phyloP scores from a whole-genome alignment of 2,113 vertebrate genomes.

The Prietella phreatophila region DNA sequence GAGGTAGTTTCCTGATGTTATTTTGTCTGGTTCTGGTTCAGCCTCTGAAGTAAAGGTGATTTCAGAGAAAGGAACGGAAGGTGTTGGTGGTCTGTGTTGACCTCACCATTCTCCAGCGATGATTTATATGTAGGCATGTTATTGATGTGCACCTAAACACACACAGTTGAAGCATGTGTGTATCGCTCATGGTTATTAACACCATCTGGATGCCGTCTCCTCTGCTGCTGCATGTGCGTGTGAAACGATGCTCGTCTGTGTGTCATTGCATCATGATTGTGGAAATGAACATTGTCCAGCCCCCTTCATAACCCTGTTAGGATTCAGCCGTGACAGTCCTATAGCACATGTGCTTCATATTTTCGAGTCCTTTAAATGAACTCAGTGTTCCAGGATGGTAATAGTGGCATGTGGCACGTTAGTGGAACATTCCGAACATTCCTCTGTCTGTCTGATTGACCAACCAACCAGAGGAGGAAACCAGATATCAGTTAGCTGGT shows the following conservation, averaged over 20 bases:
- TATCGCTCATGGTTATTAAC: constrained; percentile 59
- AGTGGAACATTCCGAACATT: constrained; percentile 66
- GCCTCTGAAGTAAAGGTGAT: constrained; percentile 40
- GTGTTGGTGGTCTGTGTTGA: constrained; percentile 46
- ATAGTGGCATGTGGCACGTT: constrained; percentile 36
- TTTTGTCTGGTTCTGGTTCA: neutral
- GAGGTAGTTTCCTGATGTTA: neutral
- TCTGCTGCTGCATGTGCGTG: neutral
- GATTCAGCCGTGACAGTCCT: neutral
- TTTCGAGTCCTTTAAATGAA: constrained; percentile 62
- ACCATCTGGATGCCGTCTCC: constrained; percentile 58
- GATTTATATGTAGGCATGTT: constrained; percentile 63
- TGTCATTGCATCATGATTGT: neutral
- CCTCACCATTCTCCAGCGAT: constrained; percentile 48
- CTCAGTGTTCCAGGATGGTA: constrained; percentile 47
- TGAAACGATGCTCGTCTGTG: neutral
- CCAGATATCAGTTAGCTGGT: constrained; percentile 9
- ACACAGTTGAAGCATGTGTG: constrained; percentile 42
- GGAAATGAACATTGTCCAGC: neutral
- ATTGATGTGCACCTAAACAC: constrained; percentile 66
- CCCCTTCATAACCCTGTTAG: neutral
- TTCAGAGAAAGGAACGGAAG: constrained; percentile 37
- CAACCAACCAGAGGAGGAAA: constrained; percentile 49
- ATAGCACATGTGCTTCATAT: constrained; percentile 58
- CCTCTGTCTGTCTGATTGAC: constrained; percentile 65